Evolutionary conservation across 2,797 vertebrate species (phyloP).

Genomic region (Apogon talboti): DNA sequence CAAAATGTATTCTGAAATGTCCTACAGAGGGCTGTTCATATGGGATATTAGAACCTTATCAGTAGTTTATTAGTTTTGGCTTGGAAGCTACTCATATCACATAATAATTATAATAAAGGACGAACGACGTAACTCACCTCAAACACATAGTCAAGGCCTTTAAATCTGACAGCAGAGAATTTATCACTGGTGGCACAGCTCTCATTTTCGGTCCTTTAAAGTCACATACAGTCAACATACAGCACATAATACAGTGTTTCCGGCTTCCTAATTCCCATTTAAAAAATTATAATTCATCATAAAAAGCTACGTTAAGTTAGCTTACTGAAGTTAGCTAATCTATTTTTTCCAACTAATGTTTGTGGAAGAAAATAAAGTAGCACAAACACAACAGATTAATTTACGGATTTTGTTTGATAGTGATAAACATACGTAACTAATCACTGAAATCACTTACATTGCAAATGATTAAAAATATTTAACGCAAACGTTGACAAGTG

Average conservation of each 20-base stretch:
- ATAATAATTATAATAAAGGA: background rate
- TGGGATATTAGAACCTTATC: too few species aligned
- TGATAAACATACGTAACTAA: conserved; percentile 42
- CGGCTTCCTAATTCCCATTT: background rate
- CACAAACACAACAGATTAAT: background rate
- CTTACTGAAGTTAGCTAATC: background rate
- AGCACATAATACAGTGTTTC: background rate
- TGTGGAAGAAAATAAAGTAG: rapidly evolving
- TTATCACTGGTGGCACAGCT: background rate
- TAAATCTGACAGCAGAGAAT: conserved; percentile 74
- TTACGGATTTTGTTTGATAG: rapidly evolving
- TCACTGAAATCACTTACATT: too few species aligned
- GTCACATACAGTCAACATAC: background rate
- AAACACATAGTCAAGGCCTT: conserved; percentile 79
- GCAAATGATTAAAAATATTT: too few species aligned
- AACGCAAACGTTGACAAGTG: too few species aligned
- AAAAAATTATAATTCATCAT: background rate
- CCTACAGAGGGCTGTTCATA: too few species aligned
- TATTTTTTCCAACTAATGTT: background rate
- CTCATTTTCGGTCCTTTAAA: conserved; percentile 53
- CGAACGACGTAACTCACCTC: conserved; percentile 70
- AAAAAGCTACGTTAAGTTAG: background rate
- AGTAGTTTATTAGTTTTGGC: too few species aligned
- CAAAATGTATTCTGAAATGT: too few species aligned
- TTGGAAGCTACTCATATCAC: background rate